Evolutionary conservation across 2,113 vertebrate species (phyloP), one percentile per base, ranked within the genome.

Genomic region (Romanogobio albipinnatus): DNA sequence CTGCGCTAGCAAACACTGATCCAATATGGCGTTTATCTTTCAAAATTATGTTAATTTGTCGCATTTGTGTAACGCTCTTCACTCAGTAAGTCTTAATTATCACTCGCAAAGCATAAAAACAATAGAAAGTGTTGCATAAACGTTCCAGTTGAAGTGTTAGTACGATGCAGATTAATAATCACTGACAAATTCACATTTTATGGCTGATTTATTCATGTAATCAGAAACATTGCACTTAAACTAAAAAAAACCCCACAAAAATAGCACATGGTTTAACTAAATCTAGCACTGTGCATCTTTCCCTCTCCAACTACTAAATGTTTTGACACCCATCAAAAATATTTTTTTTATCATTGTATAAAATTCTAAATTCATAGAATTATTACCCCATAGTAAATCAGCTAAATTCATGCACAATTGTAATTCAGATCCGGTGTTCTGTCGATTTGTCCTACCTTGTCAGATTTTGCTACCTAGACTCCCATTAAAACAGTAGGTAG

Each of bases 21-120:
- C 59, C 84, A 86, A 86, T 29, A 81, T 88, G 87, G 84, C 84
- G 87, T 80, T 86, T 59, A 70, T 47, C 24, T 51, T n/a, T 29
- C 43, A 59, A 79, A 59, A 85, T 33, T 10, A 70, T 45, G 49
- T n/a, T 81, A 22, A 22, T 64, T 49, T 81, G 26, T 49, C 13
- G 4, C 19, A 5, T 59, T 22, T 49, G 10, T 49, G 39, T 22
- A 53, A 26, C 71, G 43, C 49, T 13, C 4, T 59, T 62, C 8
- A 15, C 1, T 39, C 5, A 13, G 7, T 13, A 45, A 24, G 9
- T 4, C 19, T 14, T 2, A 24, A 43, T n/a, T 58, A 13, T 14
- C 22, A 24, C 22, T 73, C 5, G 5, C 36, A 62, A 43, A 62
- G 13, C 10, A 59, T n/a, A 56, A 1, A 11, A 39, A 24, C 36